Conservation (phyloP, 1,140 invertebrate genomes). For the Scaptomyza graminum region DNA sequence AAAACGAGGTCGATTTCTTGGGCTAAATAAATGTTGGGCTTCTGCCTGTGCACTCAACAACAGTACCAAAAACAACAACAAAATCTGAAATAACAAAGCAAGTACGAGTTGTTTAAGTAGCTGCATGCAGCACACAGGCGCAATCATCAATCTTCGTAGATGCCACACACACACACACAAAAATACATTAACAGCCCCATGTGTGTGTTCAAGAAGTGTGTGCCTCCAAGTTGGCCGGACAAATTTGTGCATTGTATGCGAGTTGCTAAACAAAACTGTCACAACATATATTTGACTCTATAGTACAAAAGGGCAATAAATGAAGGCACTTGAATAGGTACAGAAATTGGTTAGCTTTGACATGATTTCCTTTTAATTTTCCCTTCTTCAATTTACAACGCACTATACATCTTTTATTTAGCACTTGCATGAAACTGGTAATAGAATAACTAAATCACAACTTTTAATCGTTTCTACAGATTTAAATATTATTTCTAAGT, state of each 20-base stretch:
- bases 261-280: slow-evolving; percentile 39
- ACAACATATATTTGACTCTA: slow-evolving; percentile 29
- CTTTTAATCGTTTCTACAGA: too few species aligned
- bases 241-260: slow-evolving; percentile 39
- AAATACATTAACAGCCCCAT: slow-evolving; percentile 12
- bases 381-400: not conserved
- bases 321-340: slow-evolving; percentile 19
- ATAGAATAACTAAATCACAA: too few species aligned
- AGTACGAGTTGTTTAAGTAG: slow-evolving; percentile 52
- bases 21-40: slow-evolving; percentile 63
- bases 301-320: not conserved
- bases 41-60: slow-evolving; percentile 14
- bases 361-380: not conserved
- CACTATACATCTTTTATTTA: not conserved
- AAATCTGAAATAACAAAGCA: slow-evolving; percentile 2
- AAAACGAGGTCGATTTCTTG: slow-evolving; percentile 29
- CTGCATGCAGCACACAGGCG: slow-evolving; percentile 51
- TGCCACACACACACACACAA: slow-evolving; percentile 43
- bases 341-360: not conserved
- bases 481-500: too few species aligned
- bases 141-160: slow-evolving; percentile 70
- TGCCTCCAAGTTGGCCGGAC: slow-evolving; percentile 28
- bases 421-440: not conserved
- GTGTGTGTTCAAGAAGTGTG: slow-evolving; percentile 26
- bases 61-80: not conserved